These are phyloP conservation scores for Ischnus inquisitorius DNA, from an alignment of 2,888 invertebrate genomes.

Conservation along the genomic window DNA sequence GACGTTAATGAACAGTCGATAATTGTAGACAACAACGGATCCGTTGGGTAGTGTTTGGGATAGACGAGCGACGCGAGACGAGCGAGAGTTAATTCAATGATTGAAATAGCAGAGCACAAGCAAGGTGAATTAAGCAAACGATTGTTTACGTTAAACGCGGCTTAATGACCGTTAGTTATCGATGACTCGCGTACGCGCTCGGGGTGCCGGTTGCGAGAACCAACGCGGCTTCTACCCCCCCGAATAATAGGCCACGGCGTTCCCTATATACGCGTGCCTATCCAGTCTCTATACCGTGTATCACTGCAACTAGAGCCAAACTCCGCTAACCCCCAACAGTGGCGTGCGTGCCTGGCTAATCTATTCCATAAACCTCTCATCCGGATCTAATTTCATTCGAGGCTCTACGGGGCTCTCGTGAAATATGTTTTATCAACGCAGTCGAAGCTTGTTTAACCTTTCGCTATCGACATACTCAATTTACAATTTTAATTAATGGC, in stretches of 20 bases:
- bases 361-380: slow-evolving; percentile 56
- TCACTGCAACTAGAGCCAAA: not conserved
- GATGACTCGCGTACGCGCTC: slow-evolving; percentile 45
- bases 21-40: not conserved
- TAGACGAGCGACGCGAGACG: slow-evolving; percentile 29
- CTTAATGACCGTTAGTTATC: slow-evolving; percentile 63
- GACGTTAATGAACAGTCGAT: not conserved
- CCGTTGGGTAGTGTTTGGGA: not conserved
- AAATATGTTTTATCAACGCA: not conserved
- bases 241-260: slow-evolving; percentile 21
- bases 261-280: slow-evolving; percentile 30
- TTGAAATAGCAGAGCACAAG: slow-evolving; percentile 41
- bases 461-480: not conserved
- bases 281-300: slow-evolving; percentile 3
- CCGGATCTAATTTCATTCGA: slow-evolving; percentile 43
- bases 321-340: not conserved
- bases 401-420: not conserved
- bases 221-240: slow-evolving; percentile 26
- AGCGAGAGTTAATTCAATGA: slow-evolving; percentile 44
- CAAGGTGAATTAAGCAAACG: slow-evolving; percentile 23
- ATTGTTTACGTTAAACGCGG: slow-evolving; percentile 59
- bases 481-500: not conserved
- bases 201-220: slow-evolving; percentile 43
- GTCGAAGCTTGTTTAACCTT: not conserved
- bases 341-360: slow-evolving; percentile 46